Base-by-base conservation (phyloP, 2,888 invertebrate species). In the Noctua comes region DNA sequence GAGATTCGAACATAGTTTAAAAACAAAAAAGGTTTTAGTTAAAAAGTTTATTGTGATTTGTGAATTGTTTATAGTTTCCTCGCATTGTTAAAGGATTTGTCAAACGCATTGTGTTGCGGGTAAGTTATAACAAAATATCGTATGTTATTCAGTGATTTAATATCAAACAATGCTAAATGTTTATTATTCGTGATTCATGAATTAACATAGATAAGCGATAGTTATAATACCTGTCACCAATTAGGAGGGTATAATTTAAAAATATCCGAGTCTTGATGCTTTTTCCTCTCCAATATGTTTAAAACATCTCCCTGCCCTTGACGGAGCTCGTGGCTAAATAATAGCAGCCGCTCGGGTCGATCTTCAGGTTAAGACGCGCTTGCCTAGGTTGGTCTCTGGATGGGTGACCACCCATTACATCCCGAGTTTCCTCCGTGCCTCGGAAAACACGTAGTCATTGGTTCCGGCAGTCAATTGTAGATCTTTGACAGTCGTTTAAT, bases 81-180 rank as follows among this genome's bases (percentile, higher is more conserved):
- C 18, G 69, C 66, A 70, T 84, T 76, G 81, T 70, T 84, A 79
- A 77, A 87, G 90, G 90, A 90, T 90, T 90, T 80, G 66, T 73
- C 11, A 62, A 72, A 66, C 48, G 84, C 75, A 68, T 83, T 82
- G 71, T 76, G 79, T 86, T 77, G 68, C 73, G 89, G 89, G 90
- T 90, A 73, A 88, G 88, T 87, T 80, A 64, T 79, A 77, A 51
- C 74, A 43, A 54, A 46, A 64, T 66, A 21, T 73, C 11, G 27
- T 62, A 62, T n/a, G 2, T 27, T 31, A 5, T 69, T 48, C 27
- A 43, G 43, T 80, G 64, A 65, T 68, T 65, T 51, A 46, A 27
- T 76, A 80, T n/a, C 18, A 57, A 76, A 76, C 70, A 73, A 68
- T 68, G 36, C 16, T 36, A 24, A 48, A 72, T 80, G 76, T 68